A percentile compares a stretch with the other conserved stretches of the same genome.
Conservation (phyloP, 2,888 invertebrate species). For the Ecdyonurus torrentis region DNA sequence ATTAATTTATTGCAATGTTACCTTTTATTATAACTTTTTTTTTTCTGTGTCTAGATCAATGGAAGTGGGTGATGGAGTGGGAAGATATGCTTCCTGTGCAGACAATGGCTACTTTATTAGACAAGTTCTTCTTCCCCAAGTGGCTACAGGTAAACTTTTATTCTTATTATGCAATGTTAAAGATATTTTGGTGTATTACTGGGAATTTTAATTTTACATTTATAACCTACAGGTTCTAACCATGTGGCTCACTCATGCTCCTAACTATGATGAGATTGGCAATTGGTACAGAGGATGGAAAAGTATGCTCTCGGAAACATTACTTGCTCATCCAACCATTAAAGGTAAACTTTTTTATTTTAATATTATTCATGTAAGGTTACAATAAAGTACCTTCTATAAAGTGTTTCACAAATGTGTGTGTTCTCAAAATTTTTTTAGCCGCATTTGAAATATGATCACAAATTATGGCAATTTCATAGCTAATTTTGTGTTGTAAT, state of each 20-base stretch:
- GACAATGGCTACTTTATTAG: slow-evolving; percentile 62
- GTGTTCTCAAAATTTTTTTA: slow-evolving; percentile 1
- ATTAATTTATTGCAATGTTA: no score
- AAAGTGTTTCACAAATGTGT: background rate
- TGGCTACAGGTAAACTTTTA: slow-evolving; percentile 46
- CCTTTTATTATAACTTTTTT: no score
- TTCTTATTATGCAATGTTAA: background rate
- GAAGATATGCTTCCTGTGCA: slow-evolving; percentile 61
- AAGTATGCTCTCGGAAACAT: slow-evolving; percentile 29
- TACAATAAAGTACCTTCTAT: background rate
- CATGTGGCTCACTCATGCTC: slow-evolving; percentile 80
- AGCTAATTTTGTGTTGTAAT: no score
- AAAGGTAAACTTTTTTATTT: slow-evolving; percentile 28
- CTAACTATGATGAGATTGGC: slow-evolving; percentile 78
- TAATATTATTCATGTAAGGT: background rate
- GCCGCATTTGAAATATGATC: slow-evolving; percentile 8
- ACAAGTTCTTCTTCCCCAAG: slow-evolving; percentile 82
- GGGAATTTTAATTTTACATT: background rate
- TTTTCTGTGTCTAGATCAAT: slow-evolving; percentile 67
- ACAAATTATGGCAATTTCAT: no score
- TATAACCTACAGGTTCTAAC: slow-evolving; percentile 39
- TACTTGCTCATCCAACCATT: slow-evolving; percentile 35
- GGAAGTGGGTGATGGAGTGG: slow-evolving; percentile 96
- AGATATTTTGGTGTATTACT: background rate
- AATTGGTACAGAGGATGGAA: slow-evolving; percentile 64